Conservation (phyloP, 2,888 invertebrate genomes). For the Neoitamus cyanurus region DNA sequence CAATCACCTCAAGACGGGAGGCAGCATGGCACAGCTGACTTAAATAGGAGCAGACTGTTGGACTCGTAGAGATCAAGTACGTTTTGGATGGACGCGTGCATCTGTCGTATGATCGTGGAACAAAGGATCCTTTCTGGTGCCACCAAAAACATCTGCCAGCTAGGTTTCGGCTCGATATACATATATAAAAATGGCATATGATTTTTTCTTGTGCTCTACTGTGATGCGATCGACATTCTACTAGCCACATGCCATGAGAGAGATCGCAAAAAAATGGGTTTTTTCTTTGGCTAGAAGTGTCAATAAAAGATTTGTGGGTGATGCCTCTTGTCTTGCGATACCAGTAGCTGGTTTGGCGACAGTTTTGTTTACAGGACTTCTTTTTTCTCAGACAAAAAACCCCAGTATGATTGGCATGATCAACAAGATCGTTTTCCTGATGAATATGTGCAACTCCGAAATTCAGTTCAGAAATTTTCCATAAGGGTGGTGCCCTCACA, state of each 20-base stretch:
- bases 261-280: neutral
- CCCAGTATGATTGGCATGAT: neutral
- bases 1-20: conserved; percentile 32
- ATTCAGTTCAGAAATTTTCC: neutral
- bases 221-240: neutral
- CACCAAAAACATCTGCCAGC: neutral
- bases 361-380: neutral
- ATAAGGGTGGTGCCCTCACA: neutral
- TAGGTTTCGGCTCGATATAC: neutral
- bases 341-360: neutral
- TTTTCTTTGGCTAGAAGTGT: neutral
- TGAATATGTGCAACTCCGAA: neutral
- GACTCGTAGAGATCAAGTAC: neutral
- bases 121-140: conserved; percentile 26
- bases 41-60: neutral
- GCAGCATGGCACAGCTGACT: neutral
- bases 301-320: neutral
- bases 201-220: neutral
- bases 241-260: neutral
- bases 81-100: conserved; percentile 46
- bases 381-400: neutral
- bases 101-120: conserved; percentile 44
- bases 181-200: neutral
- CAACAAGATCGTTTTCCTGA: neutral
- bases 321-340: neutral